A percentile compares a stretch with the other conserved stretches of the same genome.
phyloP scores from a whole-genome alignment of 2,888 invertebrate genomes.

The Amphipyra tragopoginis region DNA sequence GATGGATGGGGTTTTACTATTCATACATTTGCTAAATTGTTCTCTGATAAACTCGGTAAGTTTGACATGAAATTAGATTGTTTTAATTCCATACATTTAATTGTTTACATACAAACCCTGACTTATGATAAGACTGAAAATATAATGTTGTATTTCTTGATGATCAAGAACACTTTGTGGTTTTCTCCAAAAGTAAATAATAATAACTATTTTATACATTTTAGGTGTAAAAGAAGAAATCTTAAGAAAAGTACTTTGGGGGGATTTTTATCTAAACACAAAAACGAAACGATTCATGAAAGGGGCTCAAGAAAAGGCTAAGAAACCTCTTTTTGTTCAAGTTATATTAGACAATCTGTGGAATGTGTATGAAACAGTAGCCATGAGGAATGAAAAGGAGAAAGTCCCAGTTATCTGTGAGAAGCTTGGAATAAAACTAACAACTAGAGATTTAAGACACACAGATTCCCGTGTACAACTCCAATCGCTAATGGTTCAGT shows the following conservation, averaged over 20 bases:
- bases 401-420: slow-evolving; percentile 93
- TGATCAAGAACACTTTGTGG: too few relatives aligned
- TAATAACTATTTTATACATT: too few relatives aligned
- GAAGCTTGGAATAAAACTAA: slow-evolving; percentile 94
- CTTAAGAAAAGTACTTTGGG: slow-evolving; percentile 96
- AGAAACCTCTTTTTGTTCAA: slow-evolving; percentile 97
- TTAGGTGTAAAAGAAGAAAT: slow-evolving; percentile 92
- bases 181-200: too few relatives aligned
- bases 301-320: slow-evolving; percentile 97
- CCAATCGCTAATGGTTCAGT: slow-evolving; percentile 95
- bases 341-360: slow-evolving; percentile 97
- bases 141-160: too few relatives aligned
- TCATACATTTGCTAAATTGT: slow-evolving; percentile 95
- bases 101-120: too few relatives aligned
- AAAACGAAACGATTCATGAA: slow-evolving; percentile 95
- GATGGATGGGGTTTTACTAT: slow-evolving; percentile 97
- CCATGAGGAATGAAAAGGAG: slow-evolving; percentile 93
- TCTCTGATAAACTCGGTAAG: slow-evolving; percentile 92
- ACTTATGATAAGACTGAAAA: too few relatives aligned
- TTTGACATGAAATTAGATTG: not conserved
- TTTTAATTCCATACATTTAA: too few relatives aligned
- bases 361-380: slow-evolving; percentile 96
- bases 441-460: slow-evolving; percentile 93
- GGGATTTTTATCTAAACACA: slow-evolving; percentile 96
- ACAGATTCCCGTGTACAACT: slow-evolving; percentile 94